Evolutionary conservation across 2,888 invertebrate species (phyloP).

Genomic region (Hydropsyche betteni): DNA sequence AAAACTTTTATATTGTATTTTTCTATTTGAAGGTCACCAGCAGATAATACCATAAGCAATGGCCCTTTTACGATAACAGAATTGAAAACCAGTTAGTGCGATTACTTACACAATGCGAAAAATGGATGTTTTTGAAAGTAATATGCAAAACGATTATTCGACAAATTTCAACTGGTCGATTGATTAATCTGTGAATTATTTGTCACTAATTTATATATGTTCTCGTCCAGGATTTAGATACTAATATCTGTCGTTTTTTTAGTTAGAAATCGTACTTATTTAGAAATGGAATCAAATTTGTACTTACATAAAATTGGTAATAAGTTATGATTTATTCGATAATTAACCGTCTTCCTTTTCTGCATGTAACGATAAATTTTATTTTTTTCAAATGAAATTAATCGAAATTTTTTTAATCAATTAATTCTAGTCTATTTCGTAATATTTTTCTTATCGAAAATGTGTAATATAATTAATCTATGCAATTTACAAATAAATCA

Average conservation of each 20-base stretch:
- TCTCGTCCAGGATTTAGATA: not conserved
- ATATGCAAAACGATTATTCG: not conserved
- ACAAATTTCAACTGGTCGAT: slow-evolving; percentile 1
- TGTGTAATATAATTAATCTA: not conserved
- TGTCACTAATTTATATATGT: not conserved
- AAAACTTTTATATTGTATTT: not conserved
- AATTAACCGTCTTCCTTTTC: not conserved
- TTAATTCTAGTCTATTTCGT: slow-evolving; percentile 27
- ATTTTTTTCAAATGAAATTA: too few species aligned
- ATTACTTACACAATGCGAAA: slow-evolving; percentile 12
- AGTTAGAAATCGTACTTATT: slow-evolving; percentile 11
- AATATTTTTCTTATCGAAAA: not conserved
- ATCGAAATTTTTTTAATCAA: slow-evolving; percentile 6
- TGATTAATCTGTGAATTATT: not conserved
- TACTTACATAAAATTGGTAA: slow-evolving; percentile 12
- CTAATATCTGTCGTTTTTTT: slow-evolving; percentile 2
- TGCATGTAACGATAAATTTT: too few species aligned
- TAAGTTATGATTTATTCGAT: not conserved
- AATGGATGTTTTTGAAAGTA: not conserved
- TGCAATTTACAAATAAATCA: slow-evolving; percentile 4
- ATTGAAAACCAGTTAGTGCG: slow-evolving; percentile 35
- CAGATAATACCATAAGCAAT: slow-evolving; percentile 35
- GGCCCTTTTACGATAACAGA: slow-evolving; percentile 44
- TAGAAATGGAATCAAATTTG: slow-evolving; percentile 20
- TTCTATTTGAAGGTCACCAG: not conserved